Evolutionary conservation across 2,888 invertebrate species (phyloP).

Genomic region (Brassicogethes aeneus): DNA sequence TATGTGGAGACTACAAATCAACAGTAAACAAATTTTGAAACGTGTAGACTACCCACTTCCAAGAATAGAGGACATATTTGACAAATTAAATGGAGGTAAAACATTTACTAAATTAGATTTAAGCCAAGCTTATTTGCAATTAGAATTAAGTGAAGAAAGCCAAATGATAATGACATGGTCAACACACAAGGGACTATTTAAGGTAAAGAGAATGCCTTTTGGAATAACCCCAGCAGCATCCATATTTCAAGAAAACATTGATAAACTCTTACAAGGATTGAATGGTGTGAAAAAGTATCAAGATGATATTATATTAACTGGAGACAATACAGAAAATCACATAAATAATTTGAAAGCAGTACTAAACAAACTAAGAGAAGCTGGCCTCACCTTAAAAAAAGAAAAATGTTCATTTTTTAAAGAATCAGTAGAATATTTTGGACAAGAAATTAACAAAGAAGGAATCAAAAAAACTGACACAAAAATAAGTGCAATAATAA

Average conservation of each 20-base stretch:
- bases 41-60: conserved; percentile 2
- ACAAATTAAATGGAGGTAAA: conserved; percentile 3
- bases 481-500: conserved; percentile 13
- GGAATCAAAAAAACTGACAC: conserved; percentile 19
- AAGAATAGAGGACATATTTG: conserved; percentile 5
- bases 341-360: neutral
- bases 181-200: neutral
- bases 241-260: neutral
- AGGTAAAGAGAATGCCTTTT: neutral
- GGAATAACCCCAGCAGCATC: neutral
- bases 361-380: neutral
- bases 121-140: conserved; percentile 1
- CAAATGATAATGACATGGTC: neutral
- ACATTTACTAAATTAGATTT: conserved; percentile 4
- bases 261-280: neutral
- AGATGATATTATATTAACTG: neutral
- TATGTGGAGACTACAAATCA: conserved; percentile 2
- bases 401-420: too few relatives aligned
- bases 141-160: conserved; percentile 2
- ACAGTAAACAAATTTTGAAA: conserved; percentile 3
- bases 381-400: conserved; percentile 1
- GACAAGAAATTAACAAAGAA: conserved; percentile 15
- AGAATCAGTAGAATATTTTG: conserved; percentile 17
- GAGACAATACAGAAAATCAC: neutral
- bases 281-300: neutral